Base-by-base conservation (phyloP, 2,113 vertebrate species). In the Geococcyx californianus region DNA sequence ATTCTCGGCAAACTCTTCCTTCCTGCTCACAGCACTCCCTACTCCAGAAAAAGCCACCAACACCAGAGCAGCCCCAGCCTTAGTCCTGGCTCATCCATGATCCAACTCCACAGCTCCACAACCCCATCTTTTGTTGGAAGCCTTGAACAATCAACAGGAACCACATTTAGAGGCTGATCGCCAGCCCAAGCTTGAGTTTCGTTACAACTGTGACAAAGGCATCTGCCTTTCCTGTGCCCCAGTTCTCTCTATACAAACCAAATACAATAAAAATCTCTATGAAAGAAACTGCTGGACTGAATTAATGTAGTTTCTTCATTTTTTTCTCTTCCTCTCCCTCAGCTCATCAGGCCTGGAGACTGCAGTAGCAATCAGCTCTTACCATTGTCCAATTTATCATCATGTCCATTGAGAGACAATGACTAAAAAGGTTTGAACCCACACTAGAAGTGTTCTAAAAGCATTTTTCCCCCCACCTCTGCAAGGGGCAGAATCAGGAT, bases 11-110 rank as follows among this genome's bases (percentile, higher is more conserved):
- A 91, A 67, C 56, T 18, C 81, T 76, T 89, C 87, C 70, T 84
- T 77, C 80, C 70, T 88, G 47, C 80, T 70, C n/a, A 26, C 1
- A 0, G 18, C 3, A 2, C 31, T 86, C 72, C 51, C 54, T 29
- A 1, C 70, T 66, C 55, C 0, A 0, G 54, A 26, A 69, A 63
- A 36, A 67, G 44, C 7, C 73, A 38, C 55, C 0, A 0, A 20
- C 20, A 84, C 31, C 62, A 63, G 64, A 52, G 60, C 76, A 87
- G 58, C 55, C 59, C 36, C 77, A 51, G 34, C 14, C 68, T 21
- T 2, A 1, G 0, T 20, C 44, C 49, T 44, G 28, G 17, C 45
- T 77, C 78, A 33, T 33, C 45, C 86, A 31, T 29, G 11, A 0
- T 10, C 47, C 47, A 29, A 2, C 31, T 7, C 44, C 38, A 34